These are phyloP conservation scores for Murina feae DNA, from an alignment of 2,113 vertebrate genomes.

Conservation along the genomic window DNA sequence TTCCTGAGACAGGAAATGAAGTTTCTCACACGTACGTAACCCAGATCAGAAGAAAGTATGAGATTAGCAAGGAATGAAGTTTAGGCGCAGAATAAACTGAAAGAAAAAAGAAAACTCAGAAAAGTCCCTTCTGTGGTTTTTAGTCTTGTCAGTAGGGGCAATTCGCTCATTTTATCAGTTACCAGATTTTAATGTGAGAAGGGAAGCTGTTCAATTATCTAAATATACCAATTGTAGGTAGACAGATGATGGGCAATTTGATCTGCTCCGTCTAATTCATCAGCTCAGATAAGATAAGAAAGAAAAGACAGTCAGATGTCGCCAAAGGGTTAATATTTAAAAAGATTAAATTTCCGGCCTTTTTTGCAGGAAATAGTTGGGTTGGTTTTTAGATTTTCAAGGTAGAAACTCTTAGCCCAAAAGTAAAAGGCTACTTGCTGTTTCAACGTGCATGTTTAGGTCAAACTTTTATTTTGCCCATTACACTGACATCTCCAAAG, in stretches of 20 bases:
- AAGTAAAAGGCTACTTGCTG: neutral
- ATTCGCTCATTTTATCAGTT: conserved; percentile 83
- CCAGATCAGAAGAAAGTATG: neutral
- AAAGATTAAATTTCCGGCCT: conserved; percentile 82
- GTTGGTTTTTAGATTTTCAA: conserved; percentile 54
- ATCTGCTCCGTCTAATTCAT: conserved; percentile 88
- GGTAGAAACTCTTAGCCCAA: neutral
- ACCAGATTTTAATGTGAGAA: conserved; percentile 86
- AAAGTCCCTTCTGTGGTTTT: conserved; percentile 75
- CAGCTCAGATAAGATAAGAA: conserved; percentile 88
- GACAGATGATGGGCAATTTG: conserved; percentile 89
- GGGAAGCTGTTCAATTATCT: conserved; percentile 88
- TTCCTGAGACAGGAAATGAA: conserved; percentile 21
- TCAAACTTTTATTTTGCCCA: conserved; percentile 42
- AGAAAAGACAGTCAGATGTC: conserved; percentile 79
- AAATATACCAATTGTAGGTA: conserved; percentile 87
- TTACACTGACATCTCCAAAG: neutral
- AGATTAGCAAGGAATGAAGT: neutral
- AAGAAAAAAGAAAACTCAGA: neutral
- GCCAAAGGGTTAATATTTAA: conserved; percentile 86
- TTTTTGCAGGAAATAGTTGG: conserved; percentile 73
- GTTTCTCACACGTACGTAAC: neutral
- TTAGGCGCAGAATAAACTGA: neutral
- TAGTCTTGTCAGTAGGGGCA: conserved; percentile 72
- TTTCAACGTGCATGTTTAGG: conserved; percentile 8